phyloP scores from a whole-genome alignment of 1,140 invertebrate species.

The Teleopsis dalmanni region DNA sequence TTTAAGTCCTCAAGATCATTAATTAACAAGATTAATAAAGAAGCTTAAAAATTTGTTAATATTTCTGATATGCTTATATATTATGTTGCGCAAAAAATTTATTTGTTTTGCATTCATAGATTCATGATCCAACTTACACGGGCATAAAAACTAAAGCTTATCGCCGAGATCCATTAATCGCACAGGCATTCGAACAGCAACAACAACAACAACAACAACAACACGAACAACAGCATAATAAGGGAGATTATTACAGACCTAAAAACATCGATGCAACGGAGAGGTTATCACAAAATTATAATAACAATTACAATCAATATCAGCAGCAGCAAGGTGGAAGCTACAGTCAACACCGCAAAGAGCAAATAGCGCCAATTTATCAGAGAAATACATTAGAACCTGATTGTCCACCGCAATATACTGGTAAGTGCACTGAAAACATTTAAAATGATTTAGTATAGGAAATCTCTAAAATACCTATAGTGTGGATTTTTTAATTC shows the following conservation, averaged over 20 bases:
- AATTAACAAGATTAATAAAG: no score
- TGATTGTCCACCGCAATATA: conserved; percentile 50
- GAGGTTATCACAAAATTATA: not conserved
- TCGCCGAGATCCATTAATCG: conserved; percentile 18
- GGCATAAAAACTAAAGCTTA: conserved; percentile 22
- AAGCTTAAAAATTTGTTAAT: no score
- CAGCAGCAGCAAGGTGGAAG: conserved; percentile 5
- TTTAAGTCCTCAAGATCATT: no score
- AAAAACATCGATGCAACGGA: not conserved
- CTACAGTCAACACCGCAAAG: not conserved
- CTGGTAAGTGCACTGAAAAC: no score
- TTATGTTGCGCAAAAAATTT: not conserved
- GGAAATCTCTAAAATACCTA: no score
- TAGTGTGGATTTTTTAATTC: no score
- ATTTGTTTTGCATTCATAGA: conserved; percentile 15
- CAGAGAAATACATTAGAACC: conserved; percentile 2
- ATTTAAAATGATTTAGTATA: no score
- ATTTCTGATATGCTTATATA: no score
- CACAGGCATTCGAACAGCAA: not conserved
- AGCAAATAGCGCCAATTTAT: not conserved
- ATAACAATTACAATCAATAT: not conserved
- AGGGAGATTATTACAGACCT: no score
- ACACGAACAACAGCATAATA: conserved; percentile 2
- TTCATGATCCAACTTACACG: conserved; percentile 8
- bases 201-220: conserved; percentile 1